Percentiles rank a stretch among this genome's conserved stretches.
phyloP scores from a whole-genome alignment of 2,888 invertebrate genomes.

The Capitulum mitella region DNA sequence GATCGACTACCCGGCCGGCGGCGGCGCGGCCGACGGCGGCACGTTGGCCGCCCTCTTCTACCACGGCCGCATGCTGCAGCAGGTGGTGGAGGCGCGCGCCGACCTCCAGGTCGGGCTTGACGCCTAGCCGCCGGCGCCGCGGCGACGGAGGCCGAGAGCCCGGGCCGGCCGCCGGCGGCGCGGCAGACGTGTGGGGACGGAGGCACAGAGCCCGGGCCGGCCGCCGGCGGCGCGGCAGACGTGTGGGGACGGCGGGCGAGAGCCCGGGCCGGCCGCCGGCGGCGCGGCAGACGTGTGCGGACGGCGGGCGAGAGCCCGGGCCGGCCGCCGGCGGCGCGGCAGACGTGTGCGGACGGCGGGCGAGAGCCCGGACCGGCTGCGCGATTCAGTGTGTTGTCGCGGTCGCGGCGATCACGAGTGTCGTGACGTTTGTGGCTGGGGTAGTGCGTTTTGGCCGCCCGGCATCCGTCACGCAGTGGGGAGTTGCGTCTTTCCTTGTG shows the following conservation, averaged over 20 bases:
- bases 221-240: neutral
- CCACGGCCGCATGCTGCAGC: neutral
- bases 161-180: neutral
- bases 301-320: neutral
- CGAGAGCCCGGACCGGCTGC: no score
- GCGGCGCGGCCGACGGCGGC: neutral
- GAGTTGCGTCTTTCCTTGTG: no score
- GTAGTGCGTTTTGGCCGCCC: neutral
- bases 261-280: neutral
- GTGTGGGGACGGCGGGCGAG: neutral
- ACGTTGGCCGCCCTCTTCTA: neutral
- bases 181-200: neutral
- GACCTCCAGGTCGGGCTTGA: neutral
- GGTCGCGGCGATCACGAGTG: no score
- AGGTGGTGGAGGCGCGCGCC: neutral
- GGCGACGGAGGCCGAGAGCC: neutral
- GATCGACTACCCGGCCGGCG: neutral
- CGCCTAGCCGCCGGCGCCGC: neutral
- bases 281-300: neutral
- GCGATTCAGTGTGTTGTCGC: no score
- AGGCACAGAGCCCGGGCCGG: neutral
- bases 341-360: no score
- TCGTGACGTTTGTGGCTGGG: neutral
- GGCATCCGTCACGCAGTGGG: neutral
- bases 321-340: neutral